Base-by-base conservation (phyloP, 1,140 invertebrate genomes). In the Doryteuthis pealeii region DNA sequence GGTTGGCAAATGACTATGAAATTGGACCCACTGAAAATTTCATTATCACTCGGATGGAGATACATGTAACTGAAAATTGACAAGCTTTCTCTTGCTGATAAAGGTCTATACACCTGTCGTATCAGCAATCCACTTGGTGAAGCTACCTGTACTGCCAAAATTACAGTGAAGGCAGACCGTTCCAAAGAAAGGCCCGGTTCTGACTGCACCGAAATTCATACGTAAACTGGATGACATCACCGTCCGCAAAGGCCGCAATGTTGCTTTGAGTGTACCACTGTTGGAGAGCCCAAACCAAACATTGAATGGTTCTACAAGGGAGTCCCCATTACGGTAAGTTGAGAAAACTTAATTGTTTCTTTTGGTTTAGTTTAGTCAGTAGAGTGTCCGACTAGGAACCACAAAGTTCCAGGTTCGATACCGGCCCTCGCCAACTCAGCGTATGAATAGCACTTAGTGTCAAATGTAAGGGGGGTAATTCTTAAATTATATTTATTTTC, bases 291-390 rank as follows among this genome's bases (percentile, higher is more conserved):
- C 26, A 78, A 77, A 58, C 84, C 86, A 0, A 82, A 85, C 32
- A 81, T 87, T 31, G 74, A 77, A n/a, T 87, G 86, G 86, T 78
- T 74, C 78, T 90, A 89, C 84, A 95, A 97, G 83, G 96, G 96
- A 82, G 92, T 93, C 84, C 93, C 93, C 49, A 87, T 98, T 18
- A 79, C 80, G 71, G 83, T 84, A 77, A 80, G 80, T 82, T 92
- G 12, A 49, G 22, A 49, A 49, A 15, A 49, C n/a, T n/a, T n/a
- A n/a, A n/a, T n/a, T n/a, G n/a, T n/a, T n/a, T n/a, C n/a, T n/a
- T n/a, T n/a, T n/a, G n/a, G n/a, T n/a, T n/a, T n/a, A n/a, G n/a
- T n/a, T n/a, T n/a, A n/a, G n/a, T n/a, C n/a, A n/a, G n/a, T n/a
- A n/a, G n/a, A n/a, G n/a, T n/a, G n/a, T n/a, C n/a, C n/a, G n/a